Evolutionary conservation across 1,140 invertebrate genomes (phyloP).

Genomic region (Schlechtendalia chinensis): DNA sequence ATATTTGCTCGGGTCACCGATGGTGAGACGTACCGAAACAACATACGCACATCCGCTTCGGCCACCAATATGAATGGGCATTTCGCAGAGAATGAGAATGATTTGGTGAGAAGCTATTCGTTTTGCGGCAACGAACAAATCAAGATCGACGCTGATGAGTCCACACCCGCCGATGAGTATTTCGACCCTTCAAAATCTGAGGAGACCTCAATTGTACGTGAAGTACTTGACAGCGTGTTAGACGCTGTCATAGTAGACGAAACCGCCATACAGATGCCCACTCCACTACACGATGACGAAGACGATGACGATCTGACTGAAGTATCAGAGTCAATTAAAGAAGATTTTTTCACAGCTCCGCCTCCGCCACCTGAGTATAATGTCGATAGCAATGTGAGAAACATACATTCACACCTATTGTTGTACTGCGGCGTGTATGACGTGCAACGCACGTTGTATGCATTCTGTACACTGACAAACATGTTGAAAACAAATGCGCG

Average conservation of each 20-base stretch:
- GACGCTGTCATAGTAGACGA: slow-evolving; percentile 49
- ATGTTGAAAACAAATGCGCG: slow-evolving; percentile 72
- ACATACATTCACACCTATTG: slow-evolving; percentile 73
- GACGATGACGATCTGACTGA: slow-evolving; percentile 45
- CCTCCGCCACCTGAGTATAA: slow-evolving; percentile 36
- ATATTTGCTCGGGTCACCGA: slow-evolving; percentile 54
- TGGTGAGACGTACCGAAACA: slow-evolving; percentile 52
- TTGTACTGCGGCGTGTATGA: slow-evolving; percentile 82
- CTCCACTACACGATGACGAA: slow-evolving; percentile 43
- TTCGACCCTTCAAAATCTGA: slow-evolving; percentile 56
- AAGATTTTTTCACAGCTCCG: slow-evolving; percentile 40
- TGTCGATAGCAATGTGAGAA: slow-evolving; percentile 41
- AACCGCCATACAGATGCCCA: not conserved
- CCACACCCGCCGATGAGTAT: slow-evolving; percentile 64
- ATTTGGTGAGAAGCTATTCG: slow-evolving; percentile 54
- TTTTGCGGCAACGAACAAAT: slow-evolving; percentile 51
- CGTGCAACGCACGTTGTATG: slow-evolving; percentile 72
- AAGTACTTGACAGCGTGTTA: slow-evolving; percentile 42
- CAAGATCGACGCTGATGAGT: slow-evolving; percentile 57
- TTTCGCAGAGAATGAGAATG: slow-evolving; percentile 46
- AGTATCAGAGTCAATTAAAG: slow-evolving; percentile 43
- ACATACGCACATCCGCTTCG: slow-evolving; percentile 46
- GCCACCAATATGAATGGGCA: slow-evolving; percentile 49
- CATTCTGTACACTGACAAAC: slow-evolving; percentile 72
- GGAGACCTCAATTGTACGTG: slow-evolving; percentile 27